A percentile compares a stretch with the other conserved stretches of the same genome.
Evolutionary conservation across 2,113 vertebrate genomes (phyloP).

Genomic region (Hemiprocne comata): DNA sequence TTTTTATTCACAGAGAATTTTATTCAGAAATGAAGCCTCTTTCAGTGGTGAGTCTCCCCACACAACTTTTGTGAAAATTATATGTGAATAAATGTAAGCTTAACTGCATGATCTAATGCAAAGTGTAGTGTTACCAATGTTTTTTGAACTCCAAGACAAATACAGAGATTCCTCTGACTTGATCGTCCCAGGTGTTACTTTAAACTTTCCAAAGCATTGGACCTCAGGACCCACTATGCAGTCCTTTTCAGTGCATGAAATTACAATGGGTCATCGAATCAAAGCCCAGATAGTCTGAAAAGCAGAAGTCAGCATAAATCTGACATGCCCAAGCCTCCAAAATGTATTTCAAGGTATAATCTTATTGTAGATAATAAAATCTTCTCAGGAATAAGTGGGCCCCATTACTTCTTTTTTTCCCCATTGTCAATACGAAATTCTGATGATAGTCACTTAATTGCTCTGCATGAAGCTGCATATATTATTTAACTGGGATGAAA

Average conservation of each 20-base stretch:
- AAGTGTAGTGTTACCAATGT: not conserved
- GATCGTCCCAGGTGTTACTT: not conserved
- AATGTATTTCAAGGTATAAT: not conserved
- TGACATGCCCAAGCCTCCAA: not conserved
- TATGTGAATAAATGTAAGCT: not conserved
- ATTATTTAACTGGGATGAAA: slow-evolving; percentile 42
- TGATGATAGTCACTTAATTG: slow-evolving; percentile 30
- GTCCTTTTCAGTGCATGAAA: not conserved
- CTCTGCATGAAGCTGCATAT: slow-evolving; percentile 22
- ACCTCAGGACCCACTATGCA: not conserved
- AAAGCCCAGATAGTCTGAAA: not conserved
- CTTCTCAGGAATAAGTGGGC: slow-evolving; percentile 14
- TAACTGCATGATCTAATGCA: not conserved
- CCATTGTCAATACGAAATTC: slow-evolving; percentile 42
- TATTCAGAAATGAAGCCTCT: not conserved
- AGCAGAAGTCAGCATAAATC: not conserved
- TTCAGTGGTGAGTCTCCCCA: not conserved
- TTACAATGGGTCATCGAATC: not conserved
- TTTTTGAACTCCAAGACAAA: not conserved
- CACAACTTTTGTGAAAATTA: not conserved
- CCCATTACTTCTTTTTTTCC: slow-evolving; percentile 13
- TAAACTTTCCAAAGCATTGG: not conserved
- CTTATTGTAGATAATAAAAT: not conserved
- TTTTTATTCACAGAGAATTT: not conserved
- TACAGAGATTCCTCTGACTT: not conserved